Evolutionary conservation across 2,888 invertebrate genomes (phyloP), one percentile per base, ranked within the genome.

Genomic region (Microchrysa polita): DNA sequence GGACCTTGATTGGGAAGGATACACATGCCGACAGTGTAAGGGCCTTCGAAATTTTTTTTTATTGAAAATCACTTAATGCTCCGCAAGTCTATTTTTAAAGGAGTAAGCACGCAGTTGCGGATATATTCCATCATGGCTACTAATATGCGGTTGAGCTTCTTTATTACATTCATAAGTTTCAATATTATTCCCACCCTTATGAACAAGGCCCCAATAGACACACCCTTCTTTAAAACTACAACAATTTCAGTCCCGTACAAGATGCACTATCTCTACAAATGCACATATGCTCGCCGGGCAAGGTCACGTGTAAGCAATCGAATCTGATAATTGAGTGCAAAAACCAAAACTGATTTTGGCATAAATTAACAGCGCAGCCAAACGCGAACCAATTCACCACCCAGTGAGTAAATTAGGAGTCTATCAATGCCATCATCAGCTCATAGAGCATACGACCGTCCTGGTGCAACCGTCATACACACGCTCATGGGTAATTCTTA

Each of bases 271-370:
- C 65, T 65, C 65, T 48, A 48, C n/a, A 67, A 52, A 57, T 57
- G 57, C 69, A 40, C 69, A 69, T 69, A 69, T 69, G 69, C 57
- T 55, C 40, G 42, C 16, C 9, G 60, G 12, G 16, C 40, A 16
- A 16, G 53, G 77, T 72, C 78, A 78, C 78, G 78, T 78, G 78
- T 61, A 65, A 57, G 74, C 78, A 78, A 78, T 78, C 78, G 77
- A 77, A 76, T 75, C 73, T 74, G 75, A 78, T 78, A 78, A 78
- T 78, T 78, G 78, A 78, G 78, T 78, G 77, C 77, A 78, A 78
- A 78, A 78, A 77, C 75, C 74, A 67, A 78, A 72, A 73, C 78
- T 78, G 78, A 78, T 77, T 78, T 78, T 77, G 77, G 77, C 77
- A 78, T 78, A 78, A 78, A 78, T 78, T 78, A 78, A 77, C 77